A percentile compares a stretch with the other conserved stretches of the same genome.
These are phyloP conservation scores for Fistularia commersonii DNA, from an alignment of 2,797 vertebrate genomes.

Conservation along the genomic window DNA sequence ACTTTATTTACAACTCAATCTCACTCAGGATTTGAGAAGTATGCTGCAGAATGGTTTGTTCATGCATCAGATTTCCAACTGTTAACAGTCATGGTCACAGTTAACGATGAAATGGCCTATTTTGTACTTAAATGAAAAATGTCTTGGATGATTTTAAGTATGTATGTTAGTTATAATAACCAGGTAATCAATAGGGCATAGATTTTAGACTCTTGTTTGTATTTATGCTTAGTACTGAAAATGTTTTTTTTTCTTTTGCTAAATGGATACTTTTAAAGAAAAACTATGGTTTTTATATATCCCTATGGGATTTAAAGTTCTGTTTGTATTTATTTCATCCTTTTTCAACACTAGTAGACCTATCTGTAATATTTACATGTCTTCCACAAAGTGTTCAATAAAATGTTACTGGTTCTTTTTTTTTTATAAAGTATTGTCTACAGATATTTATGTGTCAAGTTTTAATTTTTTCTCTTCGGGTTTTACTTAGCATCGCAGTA, in stretches of 20 bases:
- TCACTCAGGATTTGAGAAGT: conserved; percentile 85
- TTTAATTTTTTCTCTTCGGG: background rate
- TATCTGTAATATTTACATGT: conserved; percentile 85
- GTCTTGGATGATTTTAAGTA: conserved; percentile 77
- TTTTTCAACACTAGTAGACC: conserved; percentile 82
- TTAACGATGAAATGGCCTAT: conserved; percentile 68
- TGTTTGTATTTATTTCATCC: conserved; percentile 83
- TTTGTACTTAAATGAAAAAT: conserved; percentile 72
- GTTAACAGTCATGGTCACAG: conserved; percentile 68
- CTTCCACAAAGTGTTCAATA: conserved; percentile 85
- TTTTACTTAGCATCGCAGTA: background rate
- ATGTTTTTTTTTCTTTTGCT: conserved; percentile 82
- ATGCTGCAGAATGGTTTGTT: conserved; percentile 80
- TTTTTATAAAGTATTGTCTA: conserved; percentile 65
- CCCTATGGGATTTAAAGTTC: conserved; percentile 96
- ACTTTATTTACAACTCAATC: conserved; percentile 67
- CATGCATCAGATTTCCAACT: conserved; percentile 68
- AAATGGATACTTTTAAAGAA: conserved; percentile 86
- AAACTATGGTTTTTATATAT: conserved; percentile 94
- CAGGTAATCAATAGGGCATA: conserved; percentile 82
- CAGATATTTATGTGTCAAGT: background rate
- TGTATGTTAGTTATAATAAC: conserved; percentile 79
- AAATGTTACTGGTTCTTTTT: conserved; percentile 73
- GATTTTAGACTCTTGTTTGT: conserved; percentile 92
- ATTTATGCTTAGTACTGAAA: conserved; percentile 84